Conservation (phyloP, 2,113 vertebrate genomes). For the Gasterosteus nipponicus region DNA sequence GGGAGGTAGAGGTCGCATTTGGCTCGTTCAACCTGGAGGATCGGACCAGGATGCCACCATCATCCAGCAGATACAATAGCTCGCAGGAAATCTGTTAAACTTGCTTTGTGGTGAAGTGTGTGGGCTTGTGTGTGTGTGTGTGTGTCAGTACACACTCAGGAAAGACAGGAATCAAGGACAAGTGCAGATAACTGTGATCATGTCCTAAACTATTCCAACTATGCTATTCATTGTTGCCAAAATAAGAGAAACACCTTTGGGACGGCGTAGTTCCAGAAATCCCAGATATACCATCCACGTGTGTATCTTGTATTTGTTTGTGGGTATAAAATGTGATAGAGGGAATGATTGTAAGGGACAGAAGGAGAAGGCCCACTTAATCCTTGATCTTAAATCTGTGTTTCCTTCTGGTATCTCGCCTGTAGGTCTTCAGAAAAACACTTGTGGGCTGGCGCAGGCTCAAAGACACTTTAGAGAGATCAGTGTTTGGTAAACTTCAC, state of each 20-base stretch:
- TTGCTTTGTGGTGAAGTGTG: conserved; percentile 58
- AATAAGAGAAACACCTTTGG: conserved; percentile 69
- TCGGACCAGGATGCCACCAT: conserved; percentile 71
- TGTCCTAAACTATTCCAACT: conserved; percentile 77
- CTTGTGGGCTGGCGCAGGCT: conserved; percentile 32
- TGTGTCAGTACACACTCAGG: conserved; percentile 4
- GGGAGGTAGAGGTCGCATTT: conserved; percentile 4
- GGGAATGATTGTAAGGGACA: background rate
- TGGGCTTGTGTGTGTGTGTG: conserved; percentile 20
- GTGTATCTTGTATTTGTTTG: conserved; percentile 1
- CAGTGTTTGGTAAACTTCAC: conserved; percentile 32
- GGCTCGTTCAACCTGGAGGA: conserved; percentile 58
- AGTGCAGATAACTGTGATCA: conserved; percentile 66
- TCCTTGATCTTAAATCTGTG: conserved; percentile 35
- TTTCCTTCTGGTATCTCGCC: conserved; percentile 53
- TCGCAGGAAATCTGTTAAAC: conserved; percentile 79
- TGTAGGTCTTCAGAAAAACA: conserved; percentile 41
- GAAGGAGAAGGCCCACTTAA: conserved; percentile 4
- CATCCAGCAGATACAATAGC: conserved; percentile 78
- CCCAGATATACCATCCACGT: conserved; percentile 59
- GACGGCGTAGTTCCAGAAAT: conserved; percentile 58
- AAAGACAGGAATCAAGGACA: conserved; percentile 73
- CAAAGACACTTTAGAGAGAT: conserved; percentile 45
- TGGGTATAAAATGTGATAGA: background rate
- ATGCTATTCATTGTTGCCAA: conserved; percentile 78